Evolutionary conservation across 92 coral and sea anemone species (phyloP).

Genomic region (Pocillopora meandrina): DNA sequence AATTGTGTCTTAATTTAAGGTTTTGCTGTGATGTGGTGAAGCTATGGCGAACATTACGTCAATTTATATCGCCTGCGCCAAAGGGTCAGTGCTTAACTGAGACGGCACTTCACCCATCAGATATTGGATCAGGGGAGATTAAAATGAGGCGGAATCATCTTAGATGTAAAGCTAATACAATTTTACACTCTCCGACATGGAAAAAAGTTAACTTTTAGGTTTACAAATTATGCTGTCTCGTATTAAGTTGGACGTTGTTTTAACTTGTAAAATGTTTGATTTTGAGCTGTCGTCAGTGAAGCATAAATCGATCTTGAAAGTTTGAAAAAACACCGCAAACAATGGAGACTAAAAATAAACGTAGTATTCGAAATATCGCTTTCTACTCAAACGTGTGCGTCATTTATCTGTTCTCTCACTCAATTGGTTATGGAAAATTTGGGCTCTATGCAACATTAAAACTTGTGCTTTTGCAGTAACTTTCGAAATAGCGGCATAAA

Average conservation of each 20-base stretch:
- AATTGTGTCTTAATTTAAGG: no score
- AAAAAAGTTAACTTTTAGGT: no score
- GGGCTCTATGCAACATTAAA: not conserved
- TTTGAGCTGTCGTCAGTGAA: not conserved
- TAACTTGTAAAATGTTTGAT: not conserved
- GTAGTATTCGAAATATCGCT: not conserved
- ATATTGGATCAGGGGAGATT: no score
- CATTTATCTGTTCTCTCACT: not conserved
- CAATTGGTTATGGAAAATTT: not conserved
- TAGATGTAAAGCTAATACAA: no score
- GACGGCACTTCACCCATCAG: no score
- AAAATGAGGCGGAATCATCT: no score
- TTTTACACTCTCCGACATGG: no score
- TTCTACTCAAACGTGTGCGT: not conserved
- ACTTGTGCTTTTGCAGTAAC: not conserved
- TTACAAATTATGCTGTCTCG: no score
- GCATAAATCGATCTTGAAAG: slow-evolving; percentile 2
- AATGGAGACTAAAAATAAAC: slow-evolving; percentile 3
- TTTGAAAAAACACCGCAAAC: slow-evolving; percentile 13
- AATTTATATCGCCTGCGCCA: no score
- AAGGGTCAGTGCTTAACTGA: no score
- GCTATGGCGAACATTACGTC: no score
- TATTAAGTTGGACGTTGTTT: not conserved
- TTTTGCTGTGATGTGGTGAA: no score
- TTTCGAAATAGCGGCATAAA: not conserved